Conservation (phyloP, 1,140 invertebrate genomes). For the Diabrotica virgifera region DNA sequence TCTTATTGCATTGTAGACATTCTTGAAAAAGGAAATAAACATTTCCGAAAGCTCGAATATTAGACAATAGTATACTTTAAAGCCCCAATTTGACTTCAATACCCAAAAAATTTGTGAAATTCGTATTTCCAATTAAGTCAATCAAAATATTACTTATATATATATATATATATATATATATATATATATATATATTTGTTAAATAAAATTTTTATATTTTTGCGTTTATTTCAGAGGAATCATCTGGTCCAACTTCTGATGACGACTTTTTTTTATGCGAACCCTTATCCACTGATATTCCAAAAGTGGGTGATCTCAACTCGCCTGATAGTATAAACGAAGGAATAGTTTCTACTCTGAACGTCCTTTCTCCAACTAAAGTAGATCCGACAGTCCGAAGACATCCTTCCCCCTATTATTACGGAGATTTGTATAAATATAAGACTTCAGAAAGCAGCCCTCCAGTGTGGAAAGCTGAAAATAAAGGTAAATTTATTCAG, state of each 20-base stretch:
- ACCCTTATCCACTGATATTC: conserved; percentile 32
- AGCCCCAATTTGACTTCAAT: too few species aligned
- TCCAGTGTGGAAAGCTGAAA: conserved; percentile 7
- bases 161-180: too few species aligned
- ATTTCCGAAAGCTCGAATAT: too few species aligned
- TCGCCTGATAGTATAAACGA: conserved; percentile 54
- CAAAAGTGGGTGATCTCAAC: conserved; percentile 47
- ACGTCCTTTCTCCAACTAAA: conserved; percentile 37
- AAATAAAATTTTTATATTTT: too few species aligned
- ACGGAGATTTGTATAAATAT: conserved; percentile 69
- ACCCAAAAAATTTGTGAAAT: too few species aligned
- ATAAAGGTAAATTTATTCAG: conserved; percentile 25
- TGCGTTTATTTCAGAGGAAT: conserved; percentile 45
- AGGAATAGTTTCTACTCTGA: conserved; percentile 46
- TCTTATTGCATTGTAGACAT: too few species aligned
- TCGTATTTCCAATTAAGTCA: too few species aligned
- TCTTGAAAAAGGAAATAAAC: too few species aligned
- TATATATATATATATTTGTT: too few species aligned
- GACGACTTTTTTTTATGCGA: conserved; percentile 44
- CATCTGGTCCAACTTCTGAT: conserved; percentile 47
- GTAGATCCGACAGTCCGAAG: conserved; percentile 48
- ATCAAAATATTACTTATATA: too few species aligned
- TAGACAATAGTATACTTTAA: too few species aligned
- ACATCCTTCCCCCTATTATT: conserved; percentile 76
- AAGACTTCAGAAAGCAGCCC: conserved; percentile 40